Evolutionary conservation across 2,113 vertebrate species (phyloP), one percentile per base, ranked within the genome.

Genomic region (Neopipo cinnamomea): DNA sequence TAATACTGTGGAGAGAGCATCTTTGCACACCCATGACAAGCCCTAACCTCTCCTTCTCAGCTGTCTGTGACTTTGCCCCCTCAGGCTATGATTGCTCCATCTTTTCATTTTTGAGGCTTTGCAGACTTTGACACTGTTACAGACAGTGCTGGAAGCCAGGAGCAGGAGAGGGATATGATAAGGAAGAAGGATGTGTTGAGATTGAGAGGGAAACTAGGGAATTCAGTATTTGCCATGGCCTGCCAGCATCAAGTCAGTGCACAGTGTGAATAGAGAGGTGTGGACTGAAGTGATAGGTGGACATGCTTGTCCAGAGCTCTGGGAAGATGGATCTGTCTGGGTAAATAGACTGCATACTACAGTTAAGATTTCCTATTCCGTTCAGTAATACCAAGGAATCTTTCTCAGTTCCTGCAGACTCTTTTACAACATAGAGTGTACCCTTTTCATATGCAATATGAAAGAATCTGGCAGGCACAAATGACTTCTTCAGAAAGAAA

Each of bases 81-180:
- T 91, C 16, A 31, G 94, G 91, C 74, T 90, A 37, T 39, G 39
- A 62, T 70, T 93, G 67, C 63, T 55, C 85, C 47, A 59, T 87
- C 66, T 87, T 81, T 91, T 88, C 1, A 41, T 88, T 95, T 90
- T 59, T 73, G 85, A 94, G 78, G 53, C 30, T 94, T 85, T 93
- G 35, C 50, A 74, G 78, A 15, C 50, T 91, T 82, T 77, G 68
- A 88, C 90, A 79, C 59, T 86, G 16, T 62, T 77, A 72, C 11
- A 42, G 31, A 27, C 42, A 68, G 74, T 44, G 42, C 75, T 67
- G 63, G 55, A 85, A 88, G 35, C 55, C 55, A 52, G 72, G 22
- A 95, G 18, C 35, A 78, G 39, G 19, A 47, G 39, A 90, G 93
- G 72, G 55, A 86, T 90, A 59, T 85, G 42, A 42, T 85, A 59